These are phyloP conservation scores for Trissolcus basalis DNA, from an alignment of 1,140 invertebrate genomes.

Conservation along the genomic window DNA sequence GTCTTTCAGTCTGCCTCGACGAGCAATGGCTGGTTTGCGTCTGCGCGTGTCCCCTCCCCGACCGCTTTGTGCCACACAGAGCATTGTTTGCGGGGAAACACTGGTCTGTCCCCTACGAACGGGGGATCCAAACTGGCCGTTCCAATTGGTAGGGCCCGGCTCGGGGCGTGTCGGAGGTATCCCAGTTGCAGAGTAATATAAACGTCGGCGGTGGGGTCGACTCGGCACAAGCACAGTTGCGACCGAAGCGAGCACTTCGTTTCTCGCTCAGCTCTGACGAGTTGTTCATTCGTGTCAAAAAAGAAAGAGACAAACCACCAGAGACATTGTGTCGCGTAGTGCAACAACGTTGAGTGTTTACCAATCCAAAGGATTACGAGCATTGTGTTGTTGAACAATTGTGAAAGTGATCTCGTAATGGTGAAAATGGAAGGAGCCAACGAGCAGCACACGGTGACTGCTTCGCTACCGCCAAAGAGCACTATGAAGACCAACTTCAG, in stretches of 20 bases:
- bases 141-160: constrained; percentile 53
- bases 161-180: constrained; percentile 10
- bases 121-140: constrained; percentile 34
- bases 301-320: too few species aligned
- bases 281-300: too few species aligned
- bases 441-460: constrained; percentile 72
- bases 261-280: too few species aligned
- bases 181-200: constrained; percentile 14
- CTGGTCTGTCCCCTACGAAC: constrained; percentile 59
- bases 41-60: constrained; percentile 66
- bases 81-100: constrained; percentile 73
- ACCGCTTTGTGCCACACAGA: constrained; percentile 52
- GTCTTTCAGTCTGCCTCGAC: neutral
- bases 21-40: constrained; percentile 60
- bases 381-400: constrained; percentile 5
- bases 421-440: constrained; percentile 76
- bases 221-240: constrained; percentile 10
- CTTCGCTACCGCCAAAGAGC: constrained; percentile 77
- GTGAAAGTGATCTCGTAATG: constrained; percentile 69
- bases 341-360: too few species aligned
- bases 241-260: constrained; percentile 9
- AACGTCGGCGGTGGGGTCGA: constrained; percentile 3
- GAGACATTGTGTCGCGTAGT: constrained; percentile 1
- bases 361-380: too few species aligned
- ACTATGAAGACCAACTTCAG: constrained; percentile 84